phyloP scores from a whole-genome alignment of 2,113 vertebrate genomes.

The Chlorodrepanis virens region DNA sequence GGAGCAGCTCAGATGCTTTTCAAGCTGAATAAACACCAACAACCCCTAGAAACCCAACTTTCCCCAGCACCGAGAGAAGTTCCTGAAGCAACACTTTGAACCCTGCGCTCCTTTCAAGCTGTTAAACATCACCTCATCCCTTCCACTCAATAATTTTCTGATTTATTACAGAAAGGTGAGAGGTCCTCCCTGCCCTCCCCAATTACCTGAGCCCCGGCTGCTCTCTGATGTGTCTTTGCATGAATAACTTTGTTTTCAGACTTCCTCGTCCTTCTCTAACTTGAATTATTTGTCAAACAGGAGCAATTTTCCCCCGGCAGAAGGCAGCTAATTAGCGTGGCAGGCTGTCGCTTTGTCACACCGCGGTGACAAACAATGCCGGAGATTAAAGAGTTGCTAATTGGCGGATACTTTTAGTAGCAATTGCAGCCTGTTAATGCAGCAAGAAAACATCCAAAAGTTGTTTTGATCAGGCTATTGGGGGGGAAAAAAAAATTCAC shows the following conservation, averaged over 20 bases:
- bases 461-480: slow-evolving; percentile 1
- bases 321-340: slow-evolving; percentile 47
- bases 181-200: background rate
- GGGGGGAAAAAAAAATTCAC: background rate
- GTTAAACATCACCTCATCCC: background rate
- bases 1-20: background rate
- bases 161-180: background rate
- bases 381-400: slow-evolving; percentile 65
- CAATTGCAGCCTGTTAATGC: slow-evolving; percentile 41
- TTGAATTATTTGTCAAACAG: slow-evolving; percentile 47
- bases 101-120: background rate
- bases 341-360: slow-evolving; percentile 52
- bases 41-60: background rate
- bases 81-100: background rate
- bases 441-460: background rate
- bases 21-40: background rate
- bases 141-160: background rate
- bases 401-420: slow-evolving; percentile 31
- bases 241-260: slow-evolving; percentile 5
- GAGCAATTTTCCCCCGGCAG: slow-evolving; percentile 49
- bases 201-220: background rate
- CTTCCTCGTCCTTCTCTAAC: background rate
- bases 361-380: slow-evolving; percentile 21
- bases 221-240: background rate
- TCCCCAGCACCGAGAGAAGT: background rate